Evolutionary conservation across 2,888 invertebrate species (phyloP).

Genomic region (Tinea pellionella): DNA sequence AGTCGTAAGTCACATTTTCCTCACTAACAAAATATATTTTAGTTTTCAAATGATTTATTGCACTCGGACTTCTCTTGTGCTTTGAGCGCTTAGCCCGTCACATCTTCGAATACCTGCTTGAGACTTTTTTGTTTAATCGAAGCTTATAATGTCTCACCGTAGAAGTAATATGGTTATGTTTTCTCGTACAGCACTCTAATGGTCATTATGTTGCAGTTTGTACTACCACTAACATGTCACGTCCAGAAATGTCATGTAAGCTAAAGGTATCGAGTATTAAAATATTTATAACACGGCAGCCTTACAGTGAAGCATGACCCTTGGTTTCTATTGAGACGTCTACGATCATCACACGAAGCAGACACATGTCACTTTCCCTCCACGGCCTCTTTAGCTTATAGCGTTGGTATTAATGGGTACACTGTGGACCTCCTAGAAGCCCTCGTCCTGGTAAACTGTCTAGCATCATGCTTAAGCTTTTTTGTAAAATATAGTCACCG

Average conservation of each 20-base stretch:
- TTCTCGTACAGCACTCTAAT: conserved; percentile 51
- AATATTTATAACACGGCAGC: conserved; percentile 46
- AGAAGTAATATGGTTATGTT: conserved; percentile 46
- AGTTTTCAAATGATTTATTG: background rate
- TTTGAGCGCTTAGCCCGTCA: conserved; percentile 56
- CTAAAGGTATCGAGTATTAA: conserved; percentile 66
- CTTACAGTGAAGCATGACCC: conserved; percentile 53
- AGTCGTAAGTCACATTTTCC: conserved; percentile 34
- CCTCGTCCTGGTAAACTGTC: conserved; percentile 68
- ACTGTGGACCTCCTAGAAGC: conserved; percentile 65
- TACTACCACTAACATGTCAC: conserved; percentile 70
- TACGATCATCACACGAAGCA: conserved; percentile 38
- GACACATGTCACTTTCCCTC: conserved; percentile 52
- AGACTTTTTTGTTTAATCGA: conserved; percentile 58
- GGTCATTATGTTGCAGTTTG: conserved; percentile 71
- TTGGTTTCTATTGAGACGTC: conserved; percentile 39
- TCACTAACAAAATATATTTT: background rate
- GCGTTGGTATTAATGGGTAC: conserved; percentile 66
- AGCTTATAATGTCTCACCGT: conserved; percentile 61
- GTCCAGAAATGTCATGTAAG: conserved; percentile 70
- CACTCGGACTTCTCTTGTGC: conserved; percentile 48
- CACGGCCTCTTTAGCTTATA: conserved; percentile 66
- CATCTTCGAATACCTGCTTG: conserved; percentile 62
- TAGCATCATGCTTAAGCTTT: conserved; percentile 70
- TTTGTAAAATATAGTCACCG: conserved; percentile 69